A percentile compares a stretch with the other conserved stretches of the same genome.
Conservation (phyloP, 2,888 invertebrate genomes). For the Scaptomyza cyrtandrae region DNA sequence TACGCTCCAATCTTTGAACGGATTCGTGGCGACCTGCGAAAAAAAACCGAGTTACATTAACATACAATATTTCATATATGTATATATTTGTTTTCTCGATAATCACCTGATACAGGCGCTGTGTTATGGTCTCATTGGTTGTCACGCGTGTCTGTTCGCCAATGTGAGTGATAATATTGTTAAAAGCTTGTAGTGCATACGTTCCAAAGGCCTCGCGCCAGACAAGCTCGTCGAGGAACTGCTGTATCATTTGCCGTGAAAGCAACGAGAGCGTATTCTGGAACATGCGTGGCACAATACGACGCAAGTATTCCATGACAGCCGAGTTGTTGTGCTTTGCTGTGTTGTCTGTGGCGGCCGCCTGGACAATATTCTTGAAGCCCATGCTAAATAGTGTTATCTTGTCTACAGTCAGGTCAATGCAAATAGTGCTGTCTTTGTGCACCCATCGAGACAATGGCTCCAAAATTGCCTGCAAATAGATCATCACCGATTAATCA, state of each 20-base stretch:
- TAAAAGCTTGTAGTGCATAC: conserved; percentile 91
- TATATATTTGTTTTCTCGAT: neutral
- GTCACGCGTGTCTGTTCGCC: conserved; percentile 91
- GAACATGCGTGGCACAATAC: conserved; percentile 95
- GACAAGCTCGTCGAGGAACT: conserved; percentile 94
- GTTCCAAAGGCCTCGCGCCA: conserved; percentile 95
- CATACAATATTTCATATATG: neutral
- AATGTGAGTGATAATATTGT: conserved; percentile 91
- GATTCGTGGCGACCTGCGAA: conserved; percentile 86
- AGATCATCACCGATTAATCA: neutral
- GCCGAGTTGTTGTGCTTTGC: conserved; percentile 88
- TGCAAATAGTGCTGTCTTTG: conserved; percentile 90
- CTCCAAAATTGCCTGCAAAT: conserved; percentile 89
- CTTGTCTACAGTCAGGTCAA: conserved; percentile 94
- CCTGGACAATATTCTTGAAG: conserved; percentile 91
- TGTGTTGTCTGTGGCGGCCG: conserved; percentile 83
- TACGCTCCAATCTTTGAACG: conserved; percentile 88
- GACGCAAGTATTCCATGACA: conserved; percentile 94
- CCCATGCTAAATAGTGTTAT: conserved; percentile 91
- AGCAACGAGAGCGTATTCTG: conserved; percentile 93
- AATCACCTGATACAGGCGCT: conserved; percentile 88
- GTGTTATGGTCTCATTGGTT: conserved; percentile 87
- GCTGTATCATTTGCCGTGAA: conserved; percentile 94
- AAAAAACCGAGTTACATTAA: neutral
- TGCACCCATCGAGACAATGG: conserved; percentile 92